Evolutionary conservation across 2,797 vertebrate genomes (phyloP).

Genomic region (Halcyon smyrnensis): DNA sequence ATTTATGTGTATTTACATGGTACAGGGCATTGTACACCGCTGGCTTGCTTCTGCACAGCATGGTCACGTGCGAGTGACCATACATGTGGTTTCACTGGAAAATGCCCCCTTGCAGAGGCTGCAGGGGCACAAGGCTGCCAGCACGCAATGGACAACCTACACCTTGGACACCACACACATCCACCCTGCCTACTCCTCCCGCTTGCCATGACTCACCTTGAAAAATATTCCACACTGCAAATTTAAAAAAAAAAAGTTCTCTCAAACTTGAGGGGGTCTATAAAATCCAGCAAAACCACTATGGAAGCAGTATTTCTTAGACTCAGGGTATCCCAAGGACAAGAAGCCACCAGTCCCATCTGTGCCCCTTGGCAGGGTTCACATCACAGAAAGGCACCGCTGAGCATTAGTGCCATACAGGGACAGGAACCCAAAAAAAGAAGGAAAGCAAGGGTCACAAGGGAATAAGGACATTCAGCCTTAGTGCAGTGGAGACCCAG

Average conservation of each 20-base stretch:
- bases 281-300: background rate
- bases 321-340: background rate
- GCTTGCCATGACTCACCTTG: background rate
- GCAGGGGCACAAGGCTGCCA: background rate
- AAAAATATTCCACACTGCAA: background rate
- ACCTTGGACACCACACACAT: accelerated
- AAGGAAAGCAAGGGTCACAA: background rate
- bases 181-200: background rate
- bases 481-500: background rate
- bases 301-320: background rate
- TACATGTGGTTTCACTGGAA: accelerated
- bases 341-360: background rate
- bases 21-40: background rate
- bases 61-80: background rate
- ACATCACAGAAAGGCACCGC: background rate
- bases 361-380: background rate
- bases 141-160: accelerated
- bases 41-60: background rate
- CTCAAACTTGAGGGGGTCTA: background rate
- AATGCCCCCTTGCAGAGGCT: background rate
- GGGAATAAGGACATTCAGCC: background rate
- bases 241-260: no score
- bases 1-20: accelerated
- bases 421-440: background rate
- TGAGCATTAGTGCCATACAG: background rate